These are phyloP conservation scores for Dipodomys stephensi DNA, from an alignment of 2,113 vertebrate species.

Conservation along the genomic window DNA sequence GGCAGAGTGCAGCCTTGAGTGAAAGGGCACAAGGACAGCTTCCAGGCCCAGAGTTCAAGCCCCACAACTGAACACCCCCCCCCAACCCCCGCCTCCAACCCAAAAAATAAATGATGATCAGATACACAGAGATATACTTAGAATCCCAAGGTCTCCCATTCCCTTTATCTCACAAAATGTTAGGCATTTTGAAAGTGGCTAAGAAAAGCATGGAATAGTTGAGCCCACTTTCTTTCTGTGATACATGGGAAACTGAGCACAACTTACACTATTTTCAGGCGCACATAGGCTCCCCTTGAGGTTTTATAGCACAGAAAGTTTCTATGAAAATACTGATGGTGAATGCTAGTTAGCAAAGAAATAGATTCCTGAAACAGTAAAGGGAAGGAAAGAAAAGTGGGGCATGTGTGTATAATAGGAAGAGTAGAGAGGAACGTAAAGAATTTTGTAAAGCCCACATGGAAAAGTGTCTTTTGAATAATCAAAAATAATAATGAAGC, in stretches of 20 bases:
- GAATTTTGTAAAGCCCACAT: neutral
- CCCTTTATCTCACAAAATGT: neutral
- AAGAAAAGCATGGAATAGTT: neutral
- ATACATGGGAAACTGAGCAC: neutral
- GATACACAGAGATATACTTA: neutral
- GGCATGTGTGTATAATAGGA: neutral
- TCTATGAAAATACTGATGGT: constrained; percentile 10
- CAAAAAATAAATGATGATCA: neutral
- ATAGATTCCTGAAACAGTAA: constrained; percentile 11
- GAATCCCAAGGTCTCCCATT: neutral
- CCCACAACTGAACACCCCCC: no score
- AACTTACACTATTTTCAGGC: neutral
- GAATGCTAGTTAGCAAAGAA: constrained; percentile 34
- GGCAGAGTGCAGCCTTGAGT: no score
- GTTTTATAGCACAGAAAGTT: constrained; percentile 13
- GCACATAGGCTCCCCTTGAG: neutral
- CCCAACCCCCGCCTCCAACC: no score
- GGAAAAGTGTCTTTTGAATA: neutral
- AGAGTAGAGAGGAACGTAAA: neutral
- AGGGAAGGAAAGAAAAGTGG: neutral
- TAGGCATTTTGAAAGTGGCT: neutral
- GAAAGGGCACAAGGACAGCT: no score
- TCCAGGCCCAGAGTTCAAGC: no score
- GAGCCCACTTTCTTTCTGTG: neutral
- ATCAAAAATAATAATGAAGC: neutral